phyloP scores from a whole-genome alignment of 2,888 invertebrate species.

The Gonocerus acuteangulatus region DNA sequence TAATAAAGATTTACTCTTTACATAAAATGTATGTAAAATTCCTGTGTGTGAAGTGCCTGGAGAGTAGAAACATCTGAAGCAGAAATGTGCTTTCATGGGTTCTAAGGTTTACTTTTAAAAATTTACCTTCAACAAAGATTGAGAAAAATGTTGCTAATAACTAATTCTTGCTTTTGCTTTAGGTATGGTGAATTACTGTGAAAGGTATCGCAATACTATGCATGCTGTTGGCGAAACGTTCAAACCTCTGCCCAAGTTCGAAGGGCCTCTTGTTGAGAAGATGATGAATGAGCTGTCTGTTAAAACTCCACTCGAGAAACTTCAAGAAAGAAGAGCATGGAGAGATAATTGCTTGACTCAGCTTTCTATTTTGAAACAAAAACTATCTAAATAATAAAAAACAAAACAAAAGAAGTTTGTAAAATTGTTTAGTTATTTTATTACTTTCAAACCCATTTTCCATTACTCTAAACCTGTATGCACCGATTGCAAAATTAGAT shows the following conservation, averaged over 20 bases:
- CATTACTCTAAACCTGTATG: not conserved
- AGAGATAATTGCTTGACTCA: constrained; percentile 75
- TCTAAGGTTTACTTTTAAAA: too few species aligned
- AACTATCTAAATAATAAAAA: not conserved
- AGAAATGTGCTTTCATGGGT: too few species aligned
- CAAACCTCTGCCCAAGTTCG: constrained; percentile 66
- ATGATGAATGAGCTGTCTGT: constrained; percentile 65
- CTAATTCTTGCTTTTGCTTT: constrained; percentile 32
- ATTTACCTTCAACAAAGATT: too few species aligned
- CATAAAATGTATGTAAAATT: too few species aligned
- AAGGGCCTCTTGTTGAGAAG: constrained; percentile 55
- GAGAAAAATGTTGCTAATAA: not conserved
- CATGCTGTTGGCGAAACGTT: constrained; percentile 61
- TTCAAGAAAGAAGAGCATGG: constrained; percentile 70
- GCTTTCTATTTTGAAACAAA: constrained; percentile 51
- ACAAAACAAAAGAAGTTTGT: not conserved
- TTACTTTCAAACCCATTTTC: not conserved
- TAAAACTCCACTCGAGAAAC: constrained; percentile 64
- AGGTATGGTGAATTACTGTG: constrained; percentile 56
- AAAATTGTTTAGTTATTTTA: not conserved
- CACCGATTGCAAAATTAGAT: not conserved
- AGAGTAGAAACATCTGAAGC: too few species aligned
- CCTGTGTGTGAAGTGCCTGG: too few species aligned
- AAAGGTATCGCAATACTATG: constrained; percentile 54
- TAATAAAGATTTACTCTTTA: too few species aligned